Base-by-base conservation (phyloP, 1,140 invertebrate genomes). In the Psilanteris sp. region DNA sequence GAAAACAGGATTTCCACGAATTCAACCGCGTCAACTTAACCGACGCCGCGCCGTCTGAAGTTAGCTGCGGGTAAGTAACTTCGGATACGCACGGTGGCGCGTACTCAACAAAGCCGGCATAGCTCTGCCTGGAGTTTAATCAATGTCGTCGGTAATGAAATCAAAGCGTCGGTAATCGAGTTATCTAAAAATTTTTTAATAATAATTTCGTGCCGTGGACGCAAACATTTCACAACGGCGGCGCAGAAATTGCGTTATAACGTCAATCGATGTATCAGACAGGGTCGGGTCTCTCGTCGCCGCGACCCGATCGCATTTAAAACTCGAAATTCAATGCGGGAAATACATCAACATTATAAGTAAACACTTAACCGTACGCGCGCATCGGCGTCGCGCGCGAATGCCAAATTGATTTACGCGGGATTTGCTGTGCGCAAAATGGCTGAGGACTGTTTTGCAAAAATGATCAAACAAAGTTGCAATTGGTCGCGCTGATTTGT, bases 191-290 rank as follows among this genome's bases (percentile, higher is more conserved):
- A 29, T 24, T 50, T 52, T 41, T 26, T 54, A 44, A 36, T 57
- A 57, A 50, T 57, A 57, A 59, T 70, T 59, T 54, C 14, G 29
- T 52, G 26, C 20, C 43, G 15, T 22, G 34, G 18, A 50, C 26
- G 36, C 43, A 59, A 55, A 59, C 44, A 34, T 59, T 70, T 41
- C 54, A 41, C 43, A 57, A 68, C 39, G 16, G 11, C 18, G 13
- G 1, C 22, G 48, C 29, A 27, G 44, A 59, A 70, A 70, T 70
- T 70, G 44, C 16, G 29, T 70, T 70, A 70, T 59, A 52, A 59
- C 66, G 20, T 70, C 52, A 52, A 70, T 70, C 66, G 66, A 59
- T 48, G 50, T 34, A 34, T 50, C 52, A 32, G 37, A 32, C 64
- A 32, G 34, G 26, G n/a, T 15, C 13, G n/a, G 26, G 48, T 34